A percentile compares a stretch with the other conserved stretches of the same genome.
phyloP scores from a whole-genome alignment of 2,888 invertebrate genomes.

The Fabriciana adippe region DNA sequence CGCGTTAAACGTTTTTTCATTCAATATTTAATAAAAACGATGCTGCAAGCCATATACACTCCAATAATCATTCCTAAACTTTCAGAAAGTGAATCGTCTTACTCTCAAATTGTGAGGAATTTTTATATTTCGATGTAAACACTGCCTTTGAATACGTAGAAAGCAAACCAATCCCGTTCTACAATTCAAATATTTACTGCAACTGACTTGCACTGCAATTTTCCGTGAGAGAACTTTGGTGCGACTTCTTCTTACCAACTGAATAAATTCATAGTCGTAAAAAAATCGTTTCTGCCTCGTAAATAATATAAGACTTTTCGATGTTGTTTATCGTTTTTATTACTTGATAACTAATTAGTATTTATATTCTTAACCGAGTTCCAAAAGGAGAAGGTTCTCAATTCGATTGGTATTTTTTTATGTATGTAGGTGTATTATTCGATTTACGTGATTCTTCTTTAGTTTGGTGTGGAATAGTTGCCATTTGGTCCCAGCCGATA shows the following conservation, averaged over 20 bases:
- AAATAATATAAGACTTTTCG: conserved; percentile 34
- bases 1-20: no score
- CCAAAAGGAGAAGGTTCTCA: no score
- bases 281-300: conserved; percentile 34
- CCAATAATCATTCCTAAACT: conserved; percentile 30
- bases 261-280: conserved; percentile 47
- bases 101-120: conserved; percentile 52
- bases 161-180: conserved; percentile 78
- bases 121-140: conserved; percentile 73
- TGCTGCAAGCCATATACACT: not conserved
- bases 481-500: no score
- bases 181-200: conserved; percentile 78
- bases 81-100: conserved; percentile 39
- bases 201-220: conserved; percentile 71
- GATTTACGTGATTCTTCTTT: no score
- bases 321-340: no score
- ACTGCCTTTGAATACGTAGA: conserved; percentile 65
- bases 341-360: no score
- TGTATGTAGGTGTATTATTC: no score
- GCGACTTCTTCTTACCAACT: conserved; percentile 44
- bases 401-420: no score
- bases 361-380: no score
- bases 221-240: conserved; percentile 57
- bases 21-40: no score
- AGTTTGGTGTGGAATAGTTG: no score